These are phyloP conservation scores for Craseonycteris thonglongyai DNA, from an alignment of 2,113 vertebrate genomes.

Conservation along the genomic window DNA sequence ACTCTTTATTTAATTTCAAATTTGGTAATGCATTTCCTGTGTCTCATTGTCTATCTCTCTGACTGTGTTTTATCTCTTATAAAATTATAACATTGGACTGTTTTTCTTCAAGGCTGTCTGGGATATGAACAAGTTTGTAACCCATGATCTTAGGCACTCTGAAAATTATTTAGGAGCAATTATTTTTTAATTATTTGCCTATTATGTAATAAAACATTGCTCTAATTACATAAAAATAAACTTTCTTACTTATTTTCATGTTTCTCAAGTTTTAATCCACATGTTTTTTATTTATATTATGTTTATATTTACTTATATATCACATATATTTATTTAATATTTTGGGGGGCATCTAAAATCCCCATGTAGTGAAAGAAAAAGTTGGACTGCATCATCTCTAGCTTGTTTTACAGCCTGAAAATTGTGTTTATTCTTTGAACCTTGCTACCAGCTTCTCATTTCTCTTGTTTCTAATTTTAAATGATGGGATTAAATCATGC, in stretches of 20 bases:
- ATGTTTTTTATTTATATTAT: neutral
- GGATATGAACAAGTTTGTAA: neutral
- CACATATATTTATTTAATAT: neutral
- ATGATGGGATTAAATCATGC: neutral
- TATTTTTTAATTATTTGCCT: neutral
- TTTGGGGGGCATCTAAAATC: neutral
- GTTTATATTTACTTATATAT: neutral
- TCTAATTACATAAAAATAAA: neutral
- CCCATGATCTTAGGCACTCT: neutral
- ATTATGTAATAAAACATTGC: neutral
- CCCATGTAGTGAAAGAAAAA: neutral
- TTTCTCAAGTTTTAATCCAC: neutral
- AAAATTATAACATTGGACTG: neutral
- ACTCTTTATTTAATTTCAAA: neutral
- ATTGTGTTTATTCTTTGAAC: neutral
- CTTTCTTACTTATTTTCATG: neutral
- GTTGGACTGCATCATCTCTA: neutral
- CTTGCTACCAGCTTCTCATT: neutral
- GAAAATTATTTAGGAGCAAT: neutral
- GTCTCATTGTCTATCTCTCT: neutral
- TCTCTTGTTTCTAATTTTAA: slow-evolving; percentile 22
- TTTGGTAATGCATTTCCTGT: neutral
- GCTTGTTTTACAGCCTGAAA: neutral
- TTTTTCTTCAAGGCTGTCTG: neutral
- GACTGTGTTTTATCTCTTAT: neutral